Percentiles rank a stretch among this genome's conserved stretches.
Evolutionary conservation across 1,140 invertebrate species (phyloP).

Genomic region (Cydia strobilella): DNA sequence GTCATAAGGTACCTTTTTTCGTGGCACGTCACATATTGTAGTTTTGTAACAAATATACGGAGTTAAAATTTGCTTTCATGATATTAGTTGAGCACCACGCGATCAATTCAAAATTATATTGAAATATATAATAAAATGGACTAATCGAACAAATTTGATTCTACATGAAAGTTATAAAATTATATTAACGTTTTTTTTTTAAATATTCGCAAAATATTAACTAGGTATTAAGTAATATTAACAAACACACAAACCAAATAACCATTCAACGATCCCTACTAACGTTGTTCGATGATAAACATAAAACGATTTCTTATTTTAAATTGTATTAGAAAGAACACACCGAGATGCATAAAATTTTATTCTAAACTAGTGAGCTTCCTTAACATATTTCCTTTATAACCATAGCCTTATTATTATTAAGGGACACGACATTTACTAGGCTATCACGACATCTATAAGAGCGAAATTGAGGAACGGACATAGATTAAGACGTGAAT

Average conservation of each 20-base stretch:
- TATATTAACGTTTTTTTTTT: neutral
- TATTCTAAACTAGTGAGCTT: constrained; percentile 65
- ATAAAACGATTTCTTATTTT: constrained; percentile 36
- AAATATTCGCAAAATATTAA: neutral
- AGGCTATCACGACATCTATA: constrained; percentile 77
- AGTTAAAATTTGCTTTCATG: constrained; percentile 39
- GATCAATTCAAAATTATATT: constrained; percentile 35
- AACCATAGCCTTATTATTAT: constrained; percentile 47
- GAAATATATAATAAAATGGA: neutral
- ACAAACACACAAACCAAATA: constrained; percentile 27
- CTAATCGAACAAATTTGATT: constrained; percentile 27
- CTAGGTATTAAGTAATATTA: constrained; percentile 18
- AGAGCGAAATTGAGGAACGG: constrained; percentile 77
- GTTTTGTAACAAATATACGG: constrained; percentile 40
- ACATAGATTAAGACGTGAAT: constrained; percentile 73
- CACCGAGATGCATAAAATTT: constrained; percentile 54
- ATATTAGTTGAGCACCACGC: constrained; percentile 63
- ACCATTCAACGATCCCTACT: constrained; percentile 19
- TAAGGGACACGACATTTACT: constrained; percentile 72
- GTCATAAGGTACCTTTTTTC: too few species aligned
- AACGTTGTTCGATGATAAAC: constrained; percentile 40
- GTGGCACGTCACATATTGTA: constrained; percentile 21
- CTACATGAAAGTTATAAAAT: constrained; percentile 35
- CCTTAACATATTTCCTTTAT: constrained; percentile 52
- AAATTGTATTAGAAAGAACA: constrained; percentile 50